A percentile compares a stretch with the other conserved stretches of the same genome.
Conservation (phyloP, 2,113 vertebrate genomes). For the Ivindomyrus marchei region DNA sequence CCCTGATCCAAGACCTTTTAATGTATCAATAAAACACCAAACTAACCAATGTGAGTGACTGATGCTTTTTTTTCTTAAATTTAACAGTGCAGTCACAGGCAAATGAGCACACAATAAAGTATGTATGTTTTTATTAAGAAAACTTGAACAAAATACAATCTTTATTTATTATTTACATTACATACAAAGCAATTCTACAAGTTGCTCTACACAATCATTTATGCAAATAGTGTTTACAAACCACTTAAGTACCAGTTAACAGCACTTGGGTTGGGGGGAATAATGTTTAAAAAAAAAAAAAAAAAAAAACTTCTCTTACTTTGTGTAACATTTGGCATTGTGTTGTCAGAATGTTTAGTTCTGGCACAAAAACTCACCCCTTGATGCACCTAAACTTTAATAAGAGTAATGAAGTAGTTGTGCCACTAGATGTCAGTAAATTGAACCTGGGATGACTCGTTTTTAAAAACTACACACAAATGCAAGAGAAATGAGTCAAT, state of each 20-base stretch:
- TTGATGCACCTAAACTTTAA: not conserved
- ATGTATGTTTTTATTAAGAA: constrained; percentile 65
- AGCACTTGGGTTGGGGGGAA: not conserved
- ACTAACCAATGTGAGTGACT: not conserved
- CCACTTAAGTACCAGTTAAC: constrained; percentile 44
- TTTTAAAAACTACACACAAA: constrained; percentile 4
- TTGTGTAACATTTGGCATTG: constrained; percentile 46
- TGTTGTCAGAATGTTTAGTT: constrained; percentile 39
- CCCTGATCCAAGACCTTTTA: constrained; percentile 11
- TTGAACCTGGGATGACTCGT: not conserved
- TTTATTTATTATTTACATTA: constrained; percentile 96
- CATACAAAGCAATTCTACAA: constrained; percentile 86
- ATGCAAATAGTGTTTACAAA: constrained; percentile 65
- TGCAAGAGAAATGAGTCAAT: not conserved
- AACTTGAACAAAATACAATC: constrained; percentile 98
- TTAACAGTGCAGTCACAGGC: not conserved
- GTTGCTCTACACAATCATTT: constrained; percentile 69
- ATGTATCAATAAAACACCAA: constrained; percentile 26
- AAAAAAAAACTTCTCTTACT: constrained; percentile 28
- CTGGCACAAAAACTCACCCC: not conserved
- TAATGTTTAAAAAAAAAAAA: not conserved
- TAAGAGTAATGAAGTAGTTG: not conserved
- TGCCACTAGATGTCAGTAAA: constrained; percentile 13
- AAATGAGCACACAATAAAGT: constrained; percentile 19
- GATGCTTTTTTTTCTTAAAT: not conserved